A percentile compares a stretch with the other conserved stretches of the same genome.
These are phyloP conservation scores for Hydropotes inermis DNA, from an alignment of 2,113 vertebrate species.

Conservation along the genomic window DNA sequence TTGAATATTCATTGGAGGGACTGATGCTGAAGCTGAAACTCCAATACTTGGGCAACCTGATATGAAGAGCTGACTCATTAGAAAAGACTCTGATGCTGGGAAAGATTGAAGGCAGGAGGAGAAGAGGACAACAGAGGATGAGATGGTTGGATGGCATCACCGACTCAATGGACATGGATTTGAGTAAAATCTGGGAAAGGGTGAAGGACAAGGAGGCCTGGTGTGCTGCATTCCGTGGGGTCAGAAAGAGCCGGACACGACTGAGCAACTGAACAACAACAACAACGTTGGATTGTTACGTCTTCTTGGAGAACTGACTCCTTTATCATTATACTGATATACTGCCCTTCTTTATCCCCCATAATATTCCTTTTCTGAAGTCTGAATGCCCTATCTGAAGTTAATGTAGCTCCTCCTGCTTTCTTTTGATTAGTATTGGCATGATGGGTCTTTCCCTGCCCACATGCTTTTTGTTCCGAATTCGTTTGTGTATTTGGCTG, in stretches of 20 bases:
- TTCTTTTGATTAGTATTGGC: fast-evolving
- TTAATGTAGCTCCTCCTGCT: background rate
- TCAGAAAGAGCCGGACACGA: fast-evolving
- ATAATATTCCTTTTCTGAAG: background rate
- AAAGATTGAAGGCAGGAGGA: background rate
- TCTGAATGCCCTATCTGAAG: background rate
- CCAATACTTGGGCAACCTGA: background rate
- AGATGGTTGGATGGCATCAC: background rate
- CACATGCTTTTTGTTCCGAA: too few species aligned
- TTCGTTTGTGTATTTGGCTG: background rate
- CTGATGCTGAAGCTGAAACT: background rate
- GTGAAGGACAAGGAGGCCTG: background rate
- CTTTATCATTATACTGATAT: fast-evolving
- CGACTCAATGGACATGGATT: background rate
- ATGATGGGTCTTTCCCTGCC: background rate
- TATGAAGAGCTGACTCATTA: background rate
- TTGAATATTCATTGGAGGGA: background rate
- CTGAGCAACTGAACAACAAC: background rate
- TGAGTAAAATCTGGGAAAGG: background rate
- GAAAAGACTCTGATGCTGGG: background rate
- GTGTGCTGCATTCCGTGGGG: fast-evolving
- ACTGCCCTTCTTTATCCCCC: background rate
- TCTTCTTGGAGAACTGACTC: background rate
- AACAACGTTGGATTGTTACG: fast-evolving
- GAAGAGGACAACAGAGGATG: background rate